A percentile compares a stretch with the other conserved stretches of the same genome.
Evolutionary conservation across 2,888 invertebrate species (phyloP).

Genomic region (Dynastes grantii): DNA sequence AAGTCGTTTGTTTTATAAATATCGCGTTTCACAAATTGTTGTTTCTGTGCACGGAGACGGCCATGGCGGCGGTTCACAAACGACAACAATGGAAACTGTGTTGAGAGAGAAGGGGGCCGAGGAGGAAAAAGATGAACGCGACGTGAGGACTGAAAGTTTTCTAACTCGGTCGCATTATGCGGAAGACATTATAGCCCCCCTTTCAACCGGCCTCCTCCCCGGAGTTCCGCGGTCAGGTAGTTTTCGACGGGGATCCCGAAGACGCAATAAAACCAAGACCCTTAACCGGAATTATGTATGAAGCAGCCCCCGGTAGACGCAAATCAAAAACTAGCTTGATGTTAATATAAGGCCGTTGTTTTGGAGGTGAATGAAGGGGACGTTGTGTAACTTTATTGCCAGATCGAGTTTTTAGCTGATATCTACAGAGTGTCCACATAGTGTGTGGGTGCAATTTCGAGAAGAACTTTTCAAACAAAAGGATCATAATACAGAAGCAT

Average conservation of each 20-base stretch:
- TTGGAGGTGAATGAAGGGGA: neutral
- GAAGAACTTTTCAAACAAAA: too few species aligned
- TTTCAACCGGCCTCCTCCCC: neutral
- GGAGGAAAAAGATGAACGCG: neutral
- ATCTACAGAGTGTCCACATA: neutral
- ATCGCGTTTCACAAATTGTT: slow-evolving; percentile 38
- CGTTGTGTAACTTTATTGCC: slow-evolving; percentile 18
- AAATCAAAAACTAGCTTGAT: slow-evolving; percentile 28
- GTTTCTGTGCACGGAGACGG: slow-evolving; percentile 2
- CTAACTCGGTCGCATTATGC: slow-evolving; percentile 44
- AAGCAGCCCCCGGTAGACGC: slow-evolving; percentile 34
- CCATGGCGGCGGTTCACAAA: neutral
- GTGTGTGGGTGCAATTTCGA: neutral
- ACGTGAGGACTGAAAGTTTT: slow-evolving; percentile 20
- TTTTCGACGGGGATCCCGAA: slow-evolving; percentile 10
- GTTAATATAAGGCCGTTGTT: slow-evolving; percentile 16
- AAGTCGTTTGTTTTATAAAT: slow-evolving; percentile 40
- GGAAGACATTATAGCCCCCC: slow-evolving; percentile 21
- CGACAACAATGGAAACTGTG: neutral
- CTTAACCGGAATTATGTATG: slow-evolving; percentile 45
- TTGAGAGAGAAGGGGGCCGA: neutral
- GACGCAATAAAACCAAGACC: slow-evolving; percentile 38
- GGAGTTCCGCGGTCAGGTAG: slow-evolving; percentile 28
- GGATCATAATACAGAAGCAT: too few species aligned
- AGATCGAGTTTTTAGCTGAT: slow-evolving; percentile 3